Evolutionary conservation across 1,140 invertebrate species (phyloP).

Genomic region (Copidosoma floridanum): DNA sequence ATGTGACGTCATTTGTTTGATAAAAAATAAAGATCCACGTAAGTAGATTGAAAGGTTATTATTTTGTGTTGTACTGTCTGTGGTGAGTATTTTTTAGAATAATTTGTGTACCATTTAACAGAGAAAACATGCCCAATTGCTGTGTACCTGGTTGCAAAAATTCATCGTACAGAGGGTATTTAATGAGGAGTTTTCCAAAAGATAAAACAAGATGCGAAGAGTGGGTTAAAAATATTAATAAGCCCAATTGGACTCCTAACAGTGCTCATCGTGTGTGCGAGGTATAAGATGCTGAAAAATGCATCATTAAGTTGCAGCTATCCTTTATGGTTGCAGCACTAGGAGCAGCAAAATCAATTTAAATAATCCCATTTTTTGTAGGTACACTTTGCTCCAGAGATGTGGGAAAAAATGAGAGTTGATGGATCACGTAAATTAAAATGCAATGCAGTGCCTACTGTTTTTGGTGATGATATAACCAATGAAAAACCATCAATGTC

Average conservation of each 20-base stretch:
- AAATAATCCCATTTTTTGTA: too few species aligned
- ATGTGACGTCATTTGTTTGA: too few species aligned
- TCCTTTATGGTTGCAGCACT: too few species aligned
- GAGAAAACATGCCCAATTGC: neutral
- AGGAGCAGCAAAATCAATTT: too few species aligned
- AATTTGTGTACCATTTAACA: too few species aligned
- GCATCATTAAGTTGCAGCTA: too few species aligned
- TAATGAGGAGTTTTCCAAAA: constrained; percentile 8
- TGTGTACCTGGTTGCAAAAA: neutral
- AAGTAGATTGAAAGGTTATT: too few species aligned
- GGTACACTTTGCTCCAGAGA: constrained; percentile 19
- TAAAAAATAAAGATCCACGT: too few species aligned
- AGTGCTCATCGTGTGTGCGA: neutral
- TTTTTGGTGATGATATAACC: constrained; percentile 9
- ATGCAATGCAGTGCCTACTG: constrained; percentile 22
- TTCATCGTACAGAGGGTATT: constrained; percentile 2
- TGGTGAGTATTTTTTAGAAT: too few species aligned
- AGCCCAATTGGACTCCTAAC: neutral
- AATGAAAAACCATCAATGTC: neutral
- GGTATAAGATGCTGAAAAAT: neutral
- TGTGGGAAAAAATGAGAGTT: constrained; percentile 26
- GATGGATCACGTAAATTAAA: constrained; percentile 24
- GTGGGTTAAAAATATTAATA: constrained; percentile 4
- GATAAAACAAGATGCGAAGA: neutral
- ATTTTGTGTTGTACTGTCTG: too few species aligned